A percentile compares a stretch with the other conserved stretches of the same genome.
phyloP scores from a whole-genome alignment of 2,797 vertebrate genomes.

The Delichon dasypus region DNA sequence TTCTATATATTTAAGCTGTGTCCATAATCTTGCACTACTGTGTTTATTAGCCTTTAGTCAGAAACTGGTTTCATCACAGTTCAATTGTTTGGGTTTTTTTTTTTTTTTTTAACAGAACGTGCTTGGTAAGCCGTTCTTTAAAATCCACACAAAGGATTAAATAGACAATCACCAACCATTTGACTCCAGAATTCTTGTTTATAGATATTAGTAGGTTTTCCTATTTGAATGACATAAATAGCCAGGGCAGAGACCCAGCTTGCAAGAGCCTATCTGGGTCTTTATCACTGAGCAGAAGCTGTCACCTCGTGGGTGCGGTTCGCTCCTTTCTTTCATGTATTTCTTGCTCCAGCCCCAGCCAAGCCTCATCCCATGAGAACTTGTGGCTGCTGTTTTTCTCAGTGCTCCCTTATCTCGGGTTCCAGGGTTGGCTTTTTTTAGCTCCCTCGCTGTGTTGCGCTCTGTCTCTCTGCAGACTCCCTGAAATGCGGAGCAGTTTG shows the following conservation, averaged over 20 bases:
- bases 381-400: slow-evolving; percentile 49
- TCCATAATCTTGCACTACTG: neutral
- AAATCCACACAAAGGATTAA: neutral
- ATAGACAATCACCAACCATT: neutral
- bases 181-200: slow-evolving; percentile 9
- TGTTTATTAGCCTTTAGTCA: neutral
- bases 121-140: neutral
- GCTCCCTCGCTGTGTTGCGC: slow-evolving; percentile 38
- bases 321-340: slow-evolving; percentile 58
- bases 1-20: neutral
- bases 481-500: neutral
- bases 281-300: slow-evolving; percentile 49
- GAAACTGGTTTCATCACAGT: neutral
- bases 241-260: neutral
- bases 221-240: slow-evolving; percentile 36
- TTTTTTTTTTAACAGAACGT: neutral
- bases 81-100: neutral
- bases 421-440: slow-evolving; percentile 58
- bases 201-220: neutral
- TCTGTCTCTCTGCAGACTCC: neutral
- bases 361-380: slow-evolving; percentile 55
- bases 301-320: slow-evolving; percentile 49
- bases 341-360: slow-evolving; percentile 54
- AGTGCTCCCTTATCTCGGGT: slow-evolving; percentile 63
- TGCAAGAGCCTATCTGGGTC: slow-evolving; percentile 33